Base-by-base conservation (phyloP, 2,888 invertebrate species). In the Temnothorax unifasciatus region DNA sequence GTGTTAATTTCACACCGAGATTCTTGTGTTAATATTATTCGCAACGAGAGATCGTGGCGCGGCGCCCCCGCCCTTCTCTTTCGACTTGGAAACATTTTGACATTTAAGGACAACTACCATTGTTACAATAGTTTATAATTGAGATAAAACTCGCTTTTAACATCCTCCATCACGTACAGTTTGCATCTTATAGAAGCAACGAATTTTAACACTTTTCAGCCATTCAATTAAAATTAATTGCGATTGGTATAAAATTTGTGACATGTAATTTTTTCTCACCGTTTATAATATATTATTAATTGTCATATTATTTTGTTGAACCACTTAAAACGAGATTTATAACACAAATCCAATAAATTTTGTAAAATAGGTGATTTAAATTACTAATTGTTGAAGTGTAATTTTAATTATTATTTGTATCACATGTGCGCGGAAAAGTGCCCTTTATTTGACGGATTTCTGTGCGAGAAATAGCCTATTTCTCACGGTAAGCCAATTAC, bases 21-120 rank as follows among this genome's bases (percentile, higher is more conserved):
- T 54, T 66, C 76, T 41, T 54, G 25, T 13, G 66, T 54, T 54
- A 66, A 66, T 76, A 66, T 76, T 41, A 74, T 47, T 63, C 15
- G 9, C 61, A 34, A 29, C 29, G 13, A 44, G 34, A 25, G 25
- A 25, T 25, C 25, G 6, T 3, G 4, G 34, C 2, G 34, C 18
- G 73, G 9, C 59, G n/a, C 59, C 13, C 21, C 21, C 59, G n/a
- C 59, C 13, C 21, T 21, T 9, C 34, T 15, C 9, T 18, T 59
- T 57, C 38, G 41, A n/a, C 63, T 63, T 41, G 68, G 8, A 68
- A 57, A 44, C 13, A 5, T 73, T 57, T 38, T 44, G 68, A 68
- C 41, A 68, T 77, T 68, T 77, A 44, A 25, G 15, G 5, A 47
- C 9, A 77, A 54, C 25, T 21, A n/a, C 41, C 9, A 68, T 54